Conservation (phyloP, 2,888 invertebrate species). For the Macrophya alboannulata region DNA sequence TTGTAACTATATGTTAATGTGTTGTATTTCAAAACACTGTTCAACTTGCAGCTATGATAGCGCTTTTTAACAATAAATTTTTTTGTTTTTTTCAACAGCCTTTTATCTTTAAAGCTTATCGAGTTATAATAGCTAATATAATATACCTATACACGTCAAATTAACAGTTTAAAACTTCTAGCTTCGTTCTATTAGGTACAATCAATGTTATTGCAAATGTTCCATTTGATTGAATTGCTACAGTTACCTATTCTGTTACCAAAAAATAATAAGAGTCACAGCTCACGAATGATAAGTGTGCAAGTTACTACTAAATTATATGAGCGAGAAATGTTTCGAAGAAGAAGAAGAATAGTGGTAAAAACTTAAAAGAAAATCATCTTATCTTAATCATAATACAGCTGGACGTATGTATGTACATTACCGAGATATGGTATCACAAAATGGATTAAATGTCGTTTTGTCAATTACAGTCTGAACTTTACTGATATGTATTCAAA, state of each 20-base stretch:
- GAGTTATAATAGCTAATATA: conserved; percentile 10
- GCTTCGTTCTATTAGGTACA: background rate
- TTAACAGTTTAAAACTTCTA: background rate
- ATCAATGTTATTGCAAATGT: conserved; percentile 20
- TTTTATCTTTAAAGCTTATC: conserved; percentile 20
- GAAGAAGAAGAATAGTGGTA: background rate
- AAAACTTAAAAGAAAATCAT: background rate
- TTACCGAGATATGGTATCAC: background rate
- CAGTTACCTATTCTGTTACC: background rate
- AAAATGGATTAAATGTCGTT: background rate
- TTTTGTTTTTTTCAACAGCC: conserved; percentile 2
- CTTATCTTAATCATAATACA: background rate
- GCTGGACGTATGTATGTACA: background rate
- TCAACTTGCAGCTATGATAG: background rate
- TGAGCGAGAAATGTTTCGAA: background rate
- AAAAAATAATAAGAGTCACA: conserved; percentile 9
- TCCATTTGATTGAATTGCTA: conserved; percentile 13
- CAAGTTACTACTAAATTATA: background rate
- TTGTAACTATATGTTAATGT: conserved; percentile 11
- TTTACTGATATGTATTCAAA: conserved; percentile 30
- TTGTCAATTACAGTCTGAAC: background rate
- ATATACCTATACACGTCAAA: background rate
- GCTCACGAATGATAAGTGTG: background rate
- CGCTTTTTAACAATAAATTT: background rate
- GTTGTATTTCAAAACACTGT: background rate